These are phyloP conservation scores for Aleiodes alternator DNA, from an alignment of 2,888 invertebrate species.

Conservation along the genomic window DNA sequence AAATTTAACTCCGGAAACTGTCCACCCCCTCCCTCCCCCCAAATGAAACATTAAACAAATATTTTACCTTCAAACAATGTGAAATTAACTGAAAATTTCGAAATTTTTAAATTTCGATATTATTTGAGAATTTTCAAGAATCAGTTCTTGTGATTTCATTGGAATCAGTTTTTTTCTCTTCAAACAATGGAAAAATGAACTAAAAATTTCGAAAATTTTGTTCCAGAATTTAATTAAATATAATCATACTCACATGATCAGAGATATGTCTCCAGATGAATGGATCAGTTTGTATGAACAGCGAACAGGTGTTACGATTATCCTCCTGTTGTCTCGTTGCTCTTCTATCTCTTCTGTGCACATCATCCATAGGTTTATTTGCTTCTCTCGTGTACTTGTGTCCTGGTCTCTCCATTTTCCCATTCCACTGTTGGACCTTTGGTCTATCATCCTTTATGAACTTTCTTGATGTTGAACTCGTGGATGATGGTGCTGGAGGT, in stretches of 20 bases:
- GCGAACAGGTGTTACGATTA: constrained; percentile 92
- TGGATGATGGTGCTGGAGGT: constrained; percentile 51
- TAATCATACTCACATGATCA: constrained; percentile 81
- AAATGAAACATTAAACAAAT: too few species aligned
- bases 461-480: constrained; percentile 33
- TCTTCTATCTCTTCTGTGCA: constrained; percentile 76
- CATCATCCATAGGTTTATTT: constrained; percentile 77
- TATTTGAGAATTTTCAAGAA: too few species aligned
- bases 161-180: too few species aligned
- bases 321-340: constrained; percentile 81
- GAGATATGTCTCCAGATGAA: constrained; percentile 97
- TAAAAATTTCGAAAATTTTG: too few species aligned
- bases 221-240: too few species aligned
- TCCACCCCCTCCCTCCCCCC: too few species aligned
- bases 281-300: constrained; percentile 99
- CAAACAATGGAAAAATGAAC: too few species aligned
- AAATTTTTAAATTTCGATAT: too few species aligned
- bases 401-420: constrained; percentile 77
- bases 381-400: constrained; percentile 89
- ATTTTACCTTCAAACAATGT: too few species aligned
- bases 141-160: too few species aligned
- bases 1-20: too few species aligned
- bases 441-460: constrained; percentile 53
- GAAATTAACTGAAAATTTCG: too few species aligned
- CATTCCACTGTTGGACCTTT: constrained; percentile 63